Evolutionary conservation across 2,888 invertebrate species (phyloP).

Genomic region (Spodoptera littoralis): DNA sequence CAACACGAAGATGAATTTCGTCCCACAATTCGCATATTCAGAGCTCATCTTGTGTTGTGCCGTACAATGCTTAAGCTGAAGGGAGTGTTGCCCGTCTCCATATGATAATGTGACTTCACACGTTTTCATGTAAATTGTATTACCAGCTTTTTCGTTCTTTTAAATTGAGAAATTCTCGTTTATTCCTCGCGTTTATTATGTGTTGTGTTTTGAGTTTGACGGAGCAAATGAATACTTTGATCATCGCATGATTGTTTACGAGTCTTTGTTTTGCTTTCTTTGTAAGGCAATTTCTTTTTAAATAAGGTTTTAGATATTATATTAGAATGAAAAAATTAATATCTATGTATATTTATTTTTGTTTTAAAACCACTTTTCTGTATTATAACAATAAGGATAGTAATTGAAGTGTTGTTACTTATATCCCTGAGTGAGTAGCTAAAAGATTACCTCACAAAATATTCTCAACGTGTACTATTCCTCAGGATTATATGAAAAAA

Average conservation of each 20-base stretch:
- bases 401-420: no score
- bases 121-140: constrained; percentile 46
- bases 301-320: not conserved
- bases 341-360: no score
- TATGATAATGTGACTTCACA: constrained; percentile 45
- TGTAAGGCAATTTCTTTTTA: not conserved
- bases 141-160: constrained; percentile 38
- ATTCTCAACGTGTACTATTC: no score
- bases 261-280: not conserved
- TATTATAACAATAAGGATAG: no score
- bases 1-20: constrained; percentile 43
- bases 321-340: no score
- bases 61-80: constrained; percentile 42
- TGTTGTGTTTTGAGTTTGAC: constrained; percentile 15
- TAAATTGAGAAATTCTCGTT: constrained; percentile 43
- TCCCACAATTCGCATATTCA: constrained; percentile 47
- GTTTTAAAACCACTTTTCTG: no score
- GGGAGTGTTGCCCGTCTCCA: constrained; percentile 36
- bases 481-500: no score
- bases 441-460: no score
- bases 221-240: constrained; percentile 27
- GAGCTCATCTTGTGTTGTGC: constrained; percentile 38
- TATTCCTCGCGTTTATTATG: constrained; percentile 25
- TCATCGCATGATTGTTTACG: constrained; percentile 18
- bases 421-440: no score